phyloP scores from a whole-genome alignment of 2,113 vertebrate genomes.

The Sphyrna mokarran region DNA sequence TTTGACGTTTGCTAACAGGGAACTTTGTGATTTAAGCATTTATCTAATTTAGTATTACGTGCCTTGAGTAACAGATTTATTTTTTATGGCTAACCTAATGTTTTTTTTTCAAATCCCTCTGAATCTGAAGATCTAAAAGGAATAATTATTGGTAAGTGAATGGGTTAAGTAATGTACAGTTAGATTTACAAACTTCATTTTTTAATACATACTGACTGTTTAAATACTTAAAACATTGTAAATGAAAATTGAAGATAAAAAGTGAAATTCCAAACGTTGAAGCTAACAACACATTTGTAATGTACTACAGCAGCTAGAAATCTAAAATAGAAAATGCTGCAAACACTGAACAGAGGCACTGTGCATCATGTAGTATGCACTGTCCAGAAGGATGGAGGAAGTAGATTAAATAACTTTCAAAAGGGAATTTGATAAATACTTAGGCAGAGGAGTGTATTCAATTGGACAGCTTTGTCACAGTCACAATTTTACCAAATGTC shows the following conservation, averaged over 20 bases:
- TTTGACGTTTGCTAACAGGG: background rate
- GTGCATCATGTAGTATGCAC: background rate
- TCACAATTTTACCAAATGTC: background rate
- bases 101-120: background rate
- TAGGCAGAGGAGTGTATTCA: background rate
- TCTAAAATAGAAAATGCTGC: background rate
- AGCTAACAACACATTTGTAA: background rate
- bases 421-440: background rate
- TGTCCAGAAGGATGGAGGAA: background rate
- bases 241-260: background rate
- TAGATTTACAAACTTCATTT: background rate
- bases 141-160: background rate
- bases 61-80: background rate
- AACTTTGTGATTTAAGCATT: background rate
- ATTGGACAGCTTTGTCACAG: background rate
- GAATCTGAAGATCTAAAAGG: background rate
- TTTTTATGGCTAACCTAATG: background rate
- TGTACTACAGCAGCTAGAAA: too few relatives aligned
- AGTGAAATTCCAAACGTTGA: background rate
- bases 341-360: too few relatives aligned
- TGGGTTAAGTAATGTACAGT: background rate
- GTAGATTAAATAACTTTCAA: background rate
- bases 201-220: background rate
- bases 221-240: background rate
- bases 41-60: background rate